Conservation (phyloP, 2,113 vertebrate species). For the Gila orcuttii region DNA sequence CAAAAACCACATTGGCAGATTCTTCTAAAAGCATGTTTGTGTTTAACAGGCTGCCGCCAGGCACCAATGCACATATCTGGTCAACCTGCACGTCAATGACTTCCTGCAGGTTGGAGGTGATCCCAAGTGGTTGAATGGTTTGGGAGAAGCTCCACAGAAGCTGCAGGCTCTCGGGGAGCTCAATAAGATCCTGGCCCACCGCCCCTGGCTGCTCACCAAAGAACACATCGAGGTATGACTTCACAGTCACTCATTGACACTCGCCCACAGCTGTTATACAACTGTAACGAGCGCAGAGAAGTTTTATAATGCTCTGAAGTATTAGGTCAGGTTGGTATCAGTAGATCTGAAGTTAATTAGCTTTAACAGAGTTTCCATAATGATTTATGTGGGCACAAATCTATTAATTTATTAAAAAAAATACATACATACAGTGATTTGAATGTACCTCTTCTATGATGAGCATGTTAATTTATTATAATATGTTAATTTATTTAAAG, state of each 20-base stretch:
- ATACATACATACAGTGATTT: background rate
- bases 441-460: background rate
- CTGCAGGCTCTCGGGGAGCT: constrained; percentile 92
- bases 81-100: constrained; percentile 95
- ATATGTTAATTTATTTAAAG: too few relatives aligned
- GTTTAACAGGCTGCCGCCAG: constrained; percentile 87
- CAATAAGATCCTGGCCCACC: constrained; percentile 96
- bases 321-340: background rate
- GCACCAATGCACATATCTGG: constrained; percentile 95
- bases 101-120: constrained; percentile 96
- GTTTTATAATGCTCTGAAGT: background rate
- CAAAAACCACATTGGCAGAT: background rate
- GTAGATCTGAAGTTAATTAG: background rate
- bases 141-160: constrained; percentile 92
- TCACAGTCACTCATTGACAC: background rate
- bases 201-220: constrained; percentile 98
- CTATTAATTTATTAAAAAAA: background rate
- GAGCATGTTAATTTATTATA: background rate
- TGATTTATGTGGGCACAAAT: background rate
- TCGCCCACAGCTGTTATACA: background rate
- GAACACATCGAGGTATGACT: constrained; percentile 91
- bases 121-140: constrained; percentile 92
- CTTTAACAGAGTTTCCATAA: background rate
- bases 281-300: background rate
- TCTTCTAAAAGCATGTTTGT: background rate